Percentiles rank a stretch among this genome's conserved stretches.
Evolutionary conservation across 1,140 invertebrate genomes (phyloP).

Genomic region (Polyergus mexicanus): DNA sequence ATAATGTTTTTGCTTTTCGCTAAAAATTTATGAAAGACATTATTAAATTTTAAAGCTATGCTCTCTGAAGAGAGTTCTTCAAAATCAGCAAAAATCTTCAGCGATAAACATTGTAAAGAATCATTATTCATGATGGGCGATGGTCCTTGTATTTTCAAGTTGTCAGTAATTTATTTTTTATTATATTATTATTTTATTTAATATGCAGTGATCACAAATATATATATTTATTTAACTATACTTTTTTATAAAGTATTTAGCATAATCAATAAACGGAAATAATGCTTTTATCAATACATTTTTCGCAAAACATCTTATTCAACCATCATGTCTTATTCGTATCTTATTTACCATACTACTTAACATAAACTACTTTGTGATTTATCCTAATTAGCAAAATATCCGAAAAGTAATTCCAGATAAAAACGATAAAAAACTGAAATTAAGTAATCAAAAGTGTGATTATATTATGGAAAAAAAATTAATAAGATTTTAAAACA

Average conservation of each 20-base stretch:
- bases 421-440: neutral
- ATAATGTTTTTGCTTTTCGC: constrained; percentile 10
- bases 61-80: neutral
- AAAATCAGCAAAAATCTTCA: neutral
- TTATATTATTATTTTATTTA: neutral
- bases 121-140: neutral
- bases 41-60: constrained; percentile 27
- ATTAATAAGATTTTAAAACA: no score
- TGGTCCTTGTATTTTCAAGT: neutral
- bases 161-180: neutral
- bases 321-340: neutral
- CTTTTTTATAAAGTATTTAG: neutral
- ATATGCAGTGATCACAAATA: neutral
- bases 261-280: constrained; percentile 1
- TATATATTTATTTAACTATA: neutral
- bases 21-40: constrained; percentile 40
- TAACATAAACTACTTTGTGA: neutral
- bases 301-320: constrained; percentile 8
- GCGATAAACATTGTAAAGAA: constrained; percentile 5
- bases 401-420: neutral
- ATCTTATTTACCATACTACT: neutral
- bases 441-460: constrained; percentile 24
- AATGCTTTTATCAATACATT: constrained; percentile 8
- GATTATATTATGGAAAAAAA: neutral
- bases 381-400: constrained; percentile 22